Evolutionary conservation across 2,888 invertebrate species (phyloP).

Genomic region (Galeruca laticollis): DNA sequence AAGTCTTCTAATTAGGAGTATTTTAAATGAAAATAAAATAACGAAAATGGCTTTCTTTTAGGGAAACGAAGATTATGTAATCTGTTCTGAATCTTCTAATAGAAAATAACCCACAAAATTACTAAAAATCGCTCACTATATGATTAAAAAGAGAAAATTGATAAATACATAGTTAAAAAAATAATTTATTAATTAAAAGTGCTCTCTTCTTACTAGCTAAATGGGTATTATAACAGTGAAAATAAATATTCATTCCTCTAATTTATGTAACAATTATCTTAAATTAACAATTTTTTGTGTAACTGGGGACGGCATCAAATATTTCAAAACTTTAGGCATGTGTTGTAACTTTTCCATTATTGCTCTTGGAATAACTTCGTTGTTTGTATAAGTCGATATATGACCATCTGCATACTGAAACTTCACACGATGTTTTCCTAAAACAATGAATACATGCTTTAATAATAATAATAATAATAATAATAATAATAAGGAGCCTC

Average conservation of each 20-base stretch:
- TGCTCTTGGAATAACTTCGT: slow-evolving; percentile 61
- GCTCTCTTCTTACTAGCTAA: not conserved
- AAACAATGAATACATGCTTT: slow-evolving; percentile 3
- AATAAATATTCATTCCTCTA: slow-evolving; percentile 12
- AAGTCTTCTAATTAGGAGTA: too few species aligned
- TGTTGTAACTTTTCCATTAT: slow-evolving; percentile 67
- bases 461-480: not conserved
- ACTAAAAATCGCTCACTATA: not conserved
- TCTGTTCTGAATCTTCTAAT: too few species aligned
- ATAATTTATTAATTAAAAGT: slow-evolving; percentile 19
- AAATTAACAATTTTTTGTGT: slow-evolving; percentile 55
- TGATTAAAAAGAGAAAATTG: not conserved
- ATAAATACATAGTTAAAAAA: not conserved
- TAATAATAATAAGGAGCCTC: too few species aligned
- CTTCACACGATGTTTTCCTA: slow-evolving; percentile 48
- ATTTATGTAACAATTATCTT: slow-evolving; percentile 42
- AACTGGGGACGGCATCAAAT: slow-evolving; percentile 62
- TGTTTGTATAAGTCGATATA: slow-evolving; percentile 59
- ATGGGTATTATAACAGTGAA: slow-evolving; percentile 11
- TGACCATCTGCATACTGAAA: slow-evolving; percentile 62
- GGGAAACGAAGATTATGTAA: too few species aligned
- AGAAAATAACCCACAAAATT: too few species aligned
- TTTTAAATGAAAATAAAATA: too few species aligned
- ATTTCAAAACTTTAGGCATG: slow-evolving; percentile 67
- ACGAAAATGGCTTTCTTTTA: too few species aligned